phyloP scores from a whole-genome alignment of 2,113 vertebrate genomes.

The Bos javanicus region DNA sequence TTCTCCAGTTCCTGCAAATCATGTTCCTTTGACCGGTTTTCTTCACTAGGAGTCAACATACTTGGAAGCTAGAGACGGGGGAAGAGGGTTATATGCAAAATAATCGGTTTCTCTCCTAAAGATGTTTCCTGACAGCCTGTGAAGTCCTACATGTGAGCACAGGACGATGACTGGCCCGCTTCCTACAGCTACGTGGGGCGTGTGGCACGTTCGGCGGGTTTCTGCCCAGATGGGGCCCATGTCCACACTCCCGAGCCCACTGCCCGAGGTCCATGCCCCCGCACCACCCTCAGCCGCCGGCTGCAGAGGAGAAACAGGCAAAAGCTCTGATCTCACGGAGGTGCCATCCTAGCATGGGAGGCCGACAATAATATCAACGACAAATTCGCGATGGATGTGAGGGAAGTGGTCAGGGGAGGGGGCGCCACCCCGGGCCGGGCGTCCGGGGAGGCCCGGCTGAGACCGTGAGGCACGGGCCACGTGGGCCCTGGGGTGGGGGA shows the following conservation, averaged over 20 bases:
- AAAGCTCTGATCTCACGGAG: neutral
- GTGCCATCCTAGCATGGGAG: neutral
- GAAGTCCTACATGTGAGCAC: neutral
- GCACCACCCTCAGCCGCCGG: too few relatives aligned
- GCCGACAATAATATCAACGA: accelerated
- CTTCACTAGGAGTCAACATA: neutral
- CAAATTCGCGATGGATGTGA: accelerated
- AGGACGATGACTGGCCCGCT: neutral
- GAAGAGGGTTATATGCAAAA: neutral
- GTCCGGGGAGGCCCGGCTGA: neutral
- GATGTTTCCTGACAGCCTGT: neutral
- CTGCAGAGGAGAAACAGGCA: neutral
- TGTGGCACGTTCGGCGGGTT: neutral
- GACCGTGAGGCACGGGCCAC: accelerated
- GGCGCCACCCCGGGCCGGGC: accelerated
- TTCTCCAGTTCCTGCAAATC: neutral
- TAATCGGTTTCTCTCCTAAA: neutral
- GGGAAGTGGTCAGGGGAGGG: neutral
- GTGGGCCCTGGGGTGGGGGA: too few relatives aligned
- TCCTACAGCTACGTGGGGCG: neutral
- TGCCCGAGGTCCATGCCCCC: accelerated
- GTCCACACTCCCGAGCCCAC: neutral
- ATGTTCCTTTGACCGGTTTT: neutral
- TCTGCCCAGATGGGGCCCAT: accelerated
- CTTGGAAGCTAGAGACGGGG: neutral